phyloP scores from a whole-genome alignment of 2,113 vertebrate genomes.

The Leptocoma aspasia region DNA sequence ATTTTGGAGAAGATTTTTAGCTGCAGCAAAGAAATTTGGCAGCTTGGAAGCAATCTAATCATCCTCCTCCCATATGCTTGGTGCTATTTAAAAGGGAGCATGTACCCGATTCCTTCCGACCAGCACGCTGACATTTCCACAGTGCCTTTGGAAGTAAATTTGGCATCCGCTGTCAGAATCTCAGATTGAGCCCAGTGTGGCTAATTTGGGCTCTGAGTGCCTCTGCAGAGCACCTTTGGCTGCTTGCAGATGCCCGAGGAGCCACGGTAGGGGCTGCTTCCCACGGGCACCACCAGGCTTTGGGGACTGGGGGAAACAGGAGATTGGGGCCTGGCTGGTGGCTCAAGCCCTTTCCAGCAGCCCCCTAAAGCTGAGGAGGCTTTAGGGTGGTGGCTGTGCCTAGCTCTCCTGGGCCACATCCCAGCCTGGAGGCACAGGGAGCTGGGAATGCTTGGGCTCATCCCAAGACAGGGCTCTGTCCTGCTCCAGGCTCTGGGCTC shows the following conservation, averaged over 20 bases:
- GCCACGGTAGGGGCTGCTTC: neutral
- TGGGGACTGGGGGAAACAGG: rapidly evolving
- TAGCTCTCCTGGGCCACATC: neutral
- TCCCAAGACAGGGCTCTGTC: neutral
- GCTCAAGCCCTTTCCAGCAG: neutral
- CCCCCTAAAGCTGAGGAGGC: neutral
- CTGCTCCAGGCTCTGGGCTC: neutral
- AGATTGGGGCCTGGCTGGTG: neutral
- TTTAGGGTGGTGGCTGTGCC: neutral
- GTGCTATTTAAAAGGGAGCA: conserved; percentile 79
- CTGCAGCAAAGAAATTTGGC: conserved; percentile 70
- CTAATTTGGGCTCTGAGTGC: neutral
- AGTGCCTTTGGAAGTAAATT: conserved; percentile 76
- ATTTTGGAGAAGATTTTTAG: conserved; percentile 70
- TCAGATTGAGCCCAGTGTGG: conserved; percentile 40
- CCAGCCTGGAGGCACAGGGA: neutral
- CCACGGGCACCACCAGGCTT: neutral
- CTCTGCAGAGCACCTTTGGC: conserved; percentile 17
- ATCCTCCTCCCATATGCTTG: conserved; percentile 80
- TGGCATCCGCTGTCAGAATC: conserved; percentile 67
- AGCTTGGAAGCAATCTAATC: conserved; percentile 72
- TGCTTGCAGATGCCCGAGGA: neutral
- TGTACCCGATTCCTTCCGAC: conserved; percentile 70
- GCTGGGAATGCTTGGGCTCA: neutral
- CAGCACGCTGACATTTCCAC: conserved; percentile 76